These are phyloP conservation scores for Hemibagrus guttatus DNA, from an alignment of 2,797 vertebrate species.

Conservation along the genomic window DNA sequence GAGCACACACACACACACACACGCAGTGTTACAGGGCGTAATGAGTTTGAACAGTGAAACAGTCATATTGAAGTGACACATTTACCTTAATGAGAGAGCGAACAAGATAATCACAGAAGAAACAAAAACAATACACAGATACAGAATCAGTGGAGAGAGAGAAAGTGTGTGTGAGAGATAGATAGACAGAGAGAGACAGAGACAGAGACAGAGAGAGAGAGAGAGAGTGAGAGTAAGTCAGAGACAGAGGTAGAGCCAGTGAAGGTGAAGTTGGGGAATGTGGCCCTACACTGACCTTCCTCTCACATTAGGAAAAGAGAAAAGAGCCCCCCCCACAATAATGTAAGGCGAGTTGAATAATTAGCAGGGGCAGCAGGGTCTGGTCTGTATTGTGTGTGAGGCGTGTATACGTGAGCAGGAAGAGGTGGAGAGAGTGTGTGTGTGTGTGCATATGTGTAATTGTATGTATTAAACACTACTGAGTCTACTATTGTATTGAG, in stretches of 20 bases:
- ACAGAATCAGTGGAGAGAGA: neutral
- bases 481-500: neutral
- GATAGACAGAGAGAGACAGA: neutral
- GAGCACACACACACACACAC: conserved; percentile 29
- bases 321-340: conserved; percentile 3
- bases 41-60: neutral
- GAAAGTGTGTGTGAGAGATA: neutral
- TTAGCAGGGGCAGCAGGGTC: conserved; percentile 34
- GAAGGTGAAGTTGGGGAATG: conserved; percentile 40
- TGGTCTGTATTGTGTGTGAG: conserved; percentile 19
- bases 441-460: conserved; percentile 26
- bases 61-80: conserved; percentile 6
- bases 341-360: conserved; percentile 33
- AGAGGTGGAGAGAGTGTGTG: conserved; percentile 5
- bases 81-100: conserved; percentile 21
- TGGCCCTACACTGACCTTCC: conserved; percentile 39
- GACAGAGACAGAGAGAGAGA: neutral
- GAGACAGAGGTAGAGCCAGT: neutral
- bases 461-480: neutral
- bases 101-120: neutral
- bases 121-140: no score
- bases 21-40: neutral
- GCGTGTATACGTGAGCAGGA: conserved; percentile 32
- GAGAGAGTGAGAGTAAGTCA: neutral
- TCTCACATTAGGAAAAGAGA: conserved; percentile 31